Percentiles rank a stretch among this genome's conserved stretches.
These are phyloP conservation scores for Drosophila grimshawi DNA, from an alignment of 1,140 invertebrate species.

Conservation along the genomic window DNA sequence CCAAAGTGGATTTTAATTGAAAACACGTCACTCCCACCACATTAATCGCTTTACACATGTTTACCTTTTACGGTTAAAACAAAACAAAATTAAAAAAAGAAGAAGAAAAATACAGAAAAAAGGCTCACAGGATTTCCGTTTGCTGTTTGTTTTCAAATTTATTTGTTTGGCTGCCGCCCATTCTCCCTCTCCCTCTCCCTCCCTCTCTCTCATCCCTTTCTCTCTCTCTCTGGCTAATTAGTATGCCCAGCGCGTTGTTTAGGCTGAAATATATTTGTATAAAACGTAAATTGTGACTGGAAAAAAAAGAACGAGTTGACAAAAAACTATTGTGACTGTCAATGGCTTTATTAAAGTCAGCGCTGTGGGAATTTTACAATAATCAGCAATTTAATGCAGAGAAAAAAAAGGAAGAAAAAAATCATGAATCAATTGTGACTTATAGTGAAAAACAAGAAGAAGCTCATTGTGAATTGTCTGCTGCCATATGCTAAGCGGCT, in stretches of 20 bases:
- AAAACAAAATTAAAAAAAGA: not conserved
- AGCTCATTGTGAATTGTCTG: slow-evolving; percentile 8
- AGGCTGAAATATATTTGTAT: slow-evolving; percentile 57
- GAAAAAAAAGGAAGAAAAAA: slow-evolving; percentile 7
- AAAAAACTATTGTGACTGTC: slow-evolving; percentile 19
- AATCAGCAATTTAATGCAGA: not conserved
- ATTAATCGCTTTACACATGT: slow-evolving; percentile 68
- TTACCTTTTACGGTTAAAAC: slow-evolving; percentile 10
- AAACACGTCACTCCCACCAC: slow-evolving; percentile 17
- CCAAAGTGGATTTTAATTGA: slow-evolving; percentile 74
- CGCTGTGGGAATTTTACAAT: slow-evolving; percentile 49
- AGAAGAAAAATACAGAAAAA: slow-evolving; percentile 9
- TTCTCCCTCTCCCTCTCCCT: slow-evolving; percentile 34
- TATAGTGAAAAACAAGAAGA: not conserved
- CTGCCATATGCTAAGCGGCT: slow-evolving; percentile 70
- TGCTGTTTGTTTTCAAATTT: slow-evolving; percentile 53
- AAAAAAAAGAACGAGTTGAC: slow-evolving; percentile 8
- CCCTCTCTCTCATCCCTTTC: slow-evolving; percentile 14
- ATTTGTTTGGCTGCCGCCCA: slow-evolving; percentile 27
- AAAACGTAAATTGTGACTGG: slow-evolving; percentile 28
- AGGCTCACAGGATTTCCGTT: slow-evolving; percentile 77
- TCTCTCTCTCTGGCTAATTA: slow-evolving; percentile 53
- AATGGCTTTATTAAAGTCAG: slow-evolving; percentile 55
- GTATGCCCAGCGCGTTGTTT: slow-evolving; percentile 57
- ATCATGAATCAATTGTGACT: slow-evolving; percentile 26